phyloP scores from a whole-genome alignment of 2,113 vertebrate genomes.

The Corythornis vintsioides region DNA sequence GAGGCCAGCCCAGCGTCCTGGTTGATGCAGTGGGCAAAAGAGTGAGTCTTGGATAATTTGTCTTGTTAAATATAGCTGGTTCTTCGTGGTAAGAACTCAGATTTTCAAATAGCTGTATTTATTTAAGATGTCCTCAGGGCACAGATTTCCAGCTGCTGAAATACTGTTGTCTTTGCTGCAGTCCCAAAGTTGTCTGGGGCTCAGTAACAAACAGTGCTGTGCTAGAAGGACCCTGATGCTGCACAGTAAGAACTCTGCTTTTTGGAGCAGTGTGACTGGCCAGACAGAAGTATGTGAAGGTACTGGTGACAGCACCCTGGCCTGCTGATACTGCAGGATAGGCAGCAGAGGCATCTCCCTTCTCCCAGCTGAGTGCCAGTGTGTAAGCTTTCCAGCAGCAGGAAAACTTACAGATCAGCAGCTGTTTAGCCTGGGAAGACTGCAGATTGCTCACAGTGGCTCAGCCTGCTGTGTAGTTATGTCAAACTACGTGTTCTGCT shows the following conservation, averaged over 20 bases:
- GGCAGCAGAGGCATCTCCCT: not conserved
- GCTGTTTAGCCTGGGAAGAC: not conserved
- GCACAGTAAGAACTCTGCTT: not conserved
- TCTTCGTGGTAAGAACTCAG: not conserved
- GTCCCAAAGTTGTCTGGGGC: not conserved
- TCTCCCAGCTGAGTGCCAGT: not conserved
- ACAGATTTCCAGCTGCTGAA: constrained; percentile 1
- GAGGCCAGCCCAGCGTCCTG: not conserved
- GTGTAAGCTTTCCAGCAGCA: not conserved
- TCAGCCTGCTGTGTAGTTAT: not conserved
- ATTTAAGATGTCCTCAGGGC: not conserved
- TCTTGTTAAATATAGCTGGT: constrained; percentile 11
- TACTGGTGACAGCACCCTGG: not conserved
- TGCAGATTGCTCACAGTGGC: not conserved
- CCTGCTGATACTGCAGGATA: not conserved
- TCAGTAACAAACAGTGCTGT: not conserved
- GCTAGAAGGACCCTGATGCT: not conserved
- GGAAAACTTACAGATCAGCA: not conserved
- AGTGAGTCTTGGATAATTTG: not conserved
- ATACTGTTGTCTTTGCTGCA: not conserved
- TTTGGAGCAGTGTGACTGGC: not conserved
- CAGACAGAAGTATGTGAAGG: not conserved
- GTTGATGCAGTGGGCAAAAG: not conserved
- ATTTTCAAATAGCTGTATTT: not conserved
- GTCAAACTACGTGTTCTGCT: not conserved